Percentiles rank a stretch among this genome's conserved stretches.
phyloP scores from a whole-genome alignment of 2,113 vertebrate genomes.

The Corydoras sp. region DNA sequence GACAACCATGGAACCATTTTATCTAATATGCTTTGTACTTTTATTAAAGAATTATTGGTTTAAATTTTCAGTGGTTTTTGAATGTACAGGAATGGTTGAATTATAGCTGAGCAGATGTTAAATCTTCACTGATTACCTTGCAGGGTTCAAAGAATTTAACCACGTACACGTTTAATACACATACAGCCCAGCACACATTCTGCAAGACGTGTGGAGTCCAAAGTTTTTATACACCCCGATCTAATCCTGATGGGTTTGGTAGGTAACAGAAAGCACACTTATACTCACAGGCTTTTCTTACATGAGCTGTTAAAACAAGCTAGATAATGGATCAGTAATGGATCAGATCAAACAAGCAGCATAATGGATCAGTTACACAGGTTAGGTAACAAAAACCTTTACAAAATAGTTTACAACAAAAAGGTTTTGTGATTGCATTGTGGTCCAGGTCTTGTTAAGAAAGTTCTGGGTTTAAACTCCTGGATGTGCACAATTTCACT shows the following conservation, averaged over 20 bases:
- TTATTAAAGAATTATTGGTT: too few relatives aligned
- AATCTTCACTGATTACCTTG: background rate
- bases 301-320: background rate
- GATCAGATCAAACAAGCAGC: too few relatives aligned
- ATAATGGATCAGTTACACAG: too few relatives aligned
- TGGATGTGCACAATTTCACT: too few relatives aligned
- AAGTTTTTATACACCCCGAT: slow-evolving; percentile 92
- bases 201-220: slow-evolving; percentile 94
- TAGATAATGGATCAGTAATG: too few relatives aligned
- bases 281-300: background rate
- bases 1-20: too few relatives aligned
- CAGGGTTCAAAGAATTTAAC: slow-evolving; percentile 84
- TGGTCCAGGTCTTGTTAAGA: too few relatives aligned
- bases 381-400: too few relatives aligned
- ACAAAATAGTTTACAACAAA: too few relatives aligned
- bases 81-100: background rate
- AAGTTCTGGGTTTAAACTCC: too few relatives aligned
- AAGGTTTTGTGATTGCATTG: too few relatives aligned
- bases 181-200: slow-evolving; percentile 84
- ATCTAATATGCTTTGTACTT: too few relatives aligned
- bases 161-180: slow-evolving; percentile 90
- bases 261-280: slow-evolving; percentile 44
- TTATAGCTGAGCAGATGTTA: background rate
- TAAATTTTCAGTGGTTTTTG: background rate
- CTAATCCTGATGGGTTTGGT: slow-evolving; percentile 90